Evolutionary conservation across 2,113 vertebrate species (phyloP).

Genomic region (Apaloderma vittatum): DNA sequence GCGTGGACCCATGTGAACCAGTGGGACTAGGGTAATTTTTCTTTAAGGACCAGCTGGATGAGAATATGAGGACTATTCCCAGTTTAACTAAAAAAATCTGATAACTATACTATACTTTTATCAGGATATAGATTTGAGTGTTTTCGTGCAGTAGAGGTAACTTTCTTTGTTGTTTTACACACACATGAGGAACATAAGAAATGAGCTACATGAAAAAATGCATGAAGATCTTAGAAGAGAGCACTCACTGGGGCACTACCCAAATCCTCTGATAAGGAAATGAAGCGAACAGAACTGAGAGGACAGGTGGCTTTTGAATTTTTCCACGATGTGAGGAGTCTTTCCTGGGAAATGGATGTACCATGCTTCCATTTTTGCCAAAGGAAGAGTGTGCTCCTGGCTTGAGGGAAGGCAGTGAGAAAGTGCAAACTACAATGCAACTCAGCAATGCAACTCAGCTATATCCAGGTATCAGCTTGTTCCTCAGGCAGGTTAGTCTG

Average conservation of each 20-base stretch:
- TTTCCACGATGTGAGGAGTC: background rate
- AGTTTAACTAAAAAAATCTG: background rate
- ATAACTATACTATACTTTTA: background rate
- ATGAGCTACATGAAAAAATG: background rate
- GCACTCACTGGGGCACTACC: background rate
- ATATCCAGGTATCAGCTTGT: background rate
- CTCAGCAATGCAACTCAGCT: too few species aligned
- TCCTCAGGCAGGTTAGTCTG: background rate
- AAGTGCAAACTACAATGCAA: background rate
- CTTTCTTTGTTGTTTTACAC: background rate
- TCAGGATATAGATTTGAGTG: background rate
- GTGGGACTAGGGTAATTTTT: background rate
- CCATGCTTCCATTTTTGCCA: background rate
- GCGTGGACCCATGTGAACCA: accelerated
- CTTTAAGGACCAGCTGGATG: background rate
- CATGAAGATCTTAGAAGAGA: background rate
- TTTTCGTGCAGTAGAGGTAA: background rate
- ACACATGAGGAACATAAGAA: background rate
- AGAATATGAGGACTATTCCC: background rate
- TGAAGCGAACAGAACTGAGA: background rate
- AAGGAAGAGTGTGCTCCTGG: background rate
- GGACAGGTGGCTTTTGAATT: background rate
- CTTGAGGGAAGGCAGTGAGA: background rate
- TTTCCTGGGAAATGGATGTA: background rate
- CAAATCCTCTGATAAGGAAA: background rate